phyloP scores from a whole-genome alignment of 2,113 vertebrate genomes.

The Cyanoliseus patagonus region DNA sequence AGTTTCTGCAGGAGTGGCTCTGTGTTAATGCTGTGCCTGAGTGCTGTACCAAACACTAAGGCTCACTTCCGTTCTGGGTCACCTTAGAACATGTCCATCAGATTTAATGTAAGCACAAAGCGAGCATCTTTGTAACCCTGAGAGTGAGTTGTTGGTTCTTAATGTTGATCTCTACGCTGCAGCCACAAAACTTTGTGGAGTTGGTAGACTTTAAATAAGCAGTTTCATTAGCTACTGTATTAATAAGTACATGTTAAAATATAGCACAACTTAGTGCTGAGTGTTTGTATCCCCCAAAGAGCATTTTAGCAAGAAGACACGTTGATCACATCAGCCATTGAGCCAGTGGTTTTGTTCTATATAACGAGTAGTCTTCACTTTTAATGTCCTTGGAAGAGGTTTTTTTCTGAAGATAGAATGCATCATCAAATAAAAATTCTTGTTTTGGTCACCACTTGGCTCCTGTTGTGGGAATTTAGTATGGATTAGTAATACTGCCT shows the following conservation, averaged over 20 bases:
- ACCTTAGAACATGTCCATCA: background rate
- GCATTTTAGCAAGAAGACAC: background rate
- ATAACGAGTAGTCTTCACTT: background rate
- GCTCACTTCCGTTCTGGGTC: background rate
- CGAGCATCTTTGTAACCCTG: background rate
- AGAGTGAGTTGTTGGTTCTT: background rate
- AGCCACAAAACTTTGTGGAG: background rate
- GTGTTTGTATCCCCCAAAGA: background rate
- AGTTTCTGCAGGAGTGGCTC: background rate
- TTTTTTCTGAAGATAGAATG: background rate
- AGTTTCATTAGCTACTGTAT: background rate
- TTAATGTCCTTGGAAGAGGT: background rate
- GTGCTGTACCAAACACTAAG: background rate
- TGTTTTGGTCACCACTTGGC: conserved; percentile 32
- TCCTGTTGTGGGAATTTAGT: conserved; percentile 31
- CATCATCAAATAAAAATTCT: conserved; percentile 33
- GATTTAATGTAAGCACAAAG: background rate
- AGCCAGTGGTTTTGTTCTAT: background rate
- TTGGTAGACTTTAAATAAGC: background rate
- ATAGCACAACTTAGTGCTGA: background rate
- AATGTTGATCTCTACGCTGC: background rate
- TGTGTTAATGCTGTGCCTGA: background rate
- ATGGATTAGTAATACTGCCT: conserved; percentile 15
- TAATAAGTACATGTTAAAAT: background rate
- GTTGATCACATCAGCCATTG: background rate